Evolutionary conservation across 1,140 invertebrate species (phyloP).

Genomic region (Drosophila asahinai): DNA sequence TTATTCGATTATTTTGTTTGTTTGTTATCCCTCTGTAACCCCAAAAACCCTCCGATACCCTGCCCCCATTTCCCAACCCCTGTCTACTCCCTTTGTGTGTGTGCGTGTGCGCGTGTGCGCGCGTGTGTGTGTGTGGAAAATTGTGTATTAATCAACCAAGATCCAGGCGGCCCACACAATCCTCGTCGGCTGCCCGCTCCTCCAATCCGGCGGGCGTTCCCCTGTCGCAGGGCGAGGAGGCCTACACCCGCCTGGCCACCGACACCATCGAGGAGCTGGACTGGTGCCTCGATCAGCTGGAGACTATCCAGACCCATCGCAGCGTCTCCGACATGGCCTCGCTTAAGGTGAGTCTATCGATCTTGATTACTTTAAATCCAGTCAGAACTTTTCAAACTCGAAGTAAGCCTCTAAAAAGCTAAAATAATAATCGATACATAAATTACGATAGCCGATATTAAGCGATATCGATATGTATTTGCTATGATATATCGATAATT

Average conservation of each 20-base stretch:
- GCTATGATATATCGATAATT: too few relatives aligned
- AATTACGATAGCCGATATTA: neutral
- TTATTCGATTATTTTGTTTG: conserved; percentile 37
- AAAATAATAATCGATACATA: neutral
- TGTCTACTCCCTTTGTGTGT: conserved; percentile 26
- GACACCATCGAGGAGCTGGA: conserved; percentile 99
- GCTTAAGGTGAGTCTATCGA: conserved; percentile 92
- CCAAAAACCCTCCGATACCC: conserved; percentile 1
- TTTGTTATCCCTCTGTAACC: conserved; percentile 13
- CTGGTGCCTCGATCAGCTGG: conserved; percentile 99
- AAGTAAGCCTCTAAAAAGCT: neutral
- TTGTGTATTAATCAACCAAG: conserved; percentile 84
- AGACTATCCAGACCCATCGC: conserved; percentile 99
- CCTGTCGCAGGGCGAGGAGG: conserved; percentile 90
- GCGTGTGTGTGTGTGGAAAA: conserved; percentile 60
- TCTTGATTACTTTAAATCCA: neutral
- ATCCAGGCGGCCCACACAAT: conserved; percentile 83
- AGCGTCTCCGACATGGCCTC: conserved; percentile 99
- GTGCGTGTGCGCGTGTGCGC: conserved; percentile 24
- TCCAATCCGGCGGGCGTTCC: conserved; percentile 68
- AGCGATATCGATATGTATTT: neutral
- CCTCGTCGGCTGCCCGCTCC: conserved; percentile 70
- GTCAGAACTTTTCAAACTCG: neutral
- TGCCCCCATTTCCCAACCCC: conserved; percentile 14
- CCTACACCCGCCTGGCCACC: conserved; percentile 95